Evolutionary conservation across 2,888 invertebrate genomes (phyloP), one percentile per base, ranked within the genome.

Genomic region (Cephus spinipes): DNA sequence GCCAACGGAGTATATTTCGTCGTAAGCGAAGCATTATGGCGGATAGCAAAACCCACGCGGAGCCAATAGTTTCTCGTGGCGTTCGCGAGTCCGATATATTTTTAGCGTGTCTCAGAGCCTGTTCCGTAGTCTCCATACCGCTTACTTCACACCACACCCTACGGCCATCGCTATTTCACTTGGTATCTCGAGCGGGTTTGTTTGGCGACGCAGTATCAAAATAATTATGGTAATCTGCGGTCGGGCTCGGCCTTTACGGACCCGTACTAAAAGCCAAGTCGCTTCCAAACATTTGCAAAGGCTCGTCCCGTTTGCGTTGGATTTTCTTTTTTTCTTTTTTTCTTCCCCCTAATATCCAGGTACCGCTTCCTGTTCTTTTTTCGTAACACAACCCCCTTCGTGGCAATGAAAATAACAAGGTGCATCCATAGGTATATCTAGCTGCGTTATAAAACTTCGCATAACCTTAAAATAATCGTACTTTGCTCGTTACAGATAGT

Each of bases 1-100:
- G 31, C 75, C 73, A 75, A 81, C 76, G 79, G 86, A 85, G 83
- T 85, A 87, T 87, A 85, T 88, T 86, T 88, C 85, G 87, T 87
- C 87, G 83, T 73, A 74, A 82, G 76, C 79, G 23, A 31, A 71
- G 71, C 71, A 33, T 33, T 33, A 33, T 71, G 55, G 55, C 55
- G 55, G 55, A 55, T 55, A 55, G 55, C 55, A 23, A 55, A 31
- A 31, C 71, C 71, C 71, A 81, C 80, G 79, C 76, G 75, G 73
- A 80, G 81, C 77, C 78, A 78, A 79, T 73, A 75, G 33, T 75
- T 79, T 75, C 74, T 75, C 75, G 73, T 73, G 75, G 75, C 73
- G 76, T 32, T 75, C 78, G 75, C 71, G 75, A 34, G 77, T 68
- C 77, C 30, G 33, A 74, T 80, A 34, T 87, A 87, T 87, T 87